These are phyloP conservation scores for Platysternon megacephalum DNA, from an alignment of 2,113 vertebrate genomes.

Conservation along the genomic window DNA sequence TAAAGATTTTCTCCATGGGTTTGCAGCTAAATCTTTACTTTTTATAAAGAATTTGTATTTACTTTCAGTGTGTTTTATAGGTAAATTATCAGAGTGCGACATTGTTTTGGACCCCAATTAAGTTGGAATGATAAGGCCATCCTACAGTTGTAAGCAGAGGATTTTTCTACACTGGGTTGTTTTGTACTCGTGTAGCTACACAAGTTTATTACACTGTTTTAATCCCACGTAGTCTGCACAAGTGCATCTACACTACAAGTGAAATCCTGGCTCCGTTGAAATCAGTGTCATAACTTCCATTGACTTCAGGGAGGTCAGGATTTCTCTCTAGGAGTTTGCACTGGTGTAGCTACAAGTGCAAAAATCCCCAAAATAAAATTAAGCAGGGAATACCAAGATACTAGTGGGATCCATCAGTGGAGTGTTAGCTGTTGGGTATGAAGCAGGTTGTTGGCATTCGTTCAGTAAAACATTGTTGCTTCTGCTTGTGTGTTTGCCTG, in stretches of 20 bases:
- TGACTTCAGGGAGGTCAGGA: not conserved
- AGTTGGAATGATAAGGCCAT: not conserved
- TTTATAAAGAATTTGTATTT: not conserved
- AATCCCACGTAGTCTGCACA: not conserved
- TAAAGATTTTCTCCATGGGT: not conserved
- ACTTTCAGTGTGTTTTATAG: not conserved
- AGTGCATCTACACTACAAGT: not conserved
- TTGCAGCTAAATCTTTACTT: not conserved
- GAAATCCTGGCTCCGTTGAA: not conserved
- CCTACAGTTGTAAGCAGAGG: not conserved
- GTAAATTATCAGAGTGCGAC: not conserved
- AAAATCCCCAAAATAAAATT: not conserved
- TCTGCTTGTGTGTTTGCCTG: not conserved
- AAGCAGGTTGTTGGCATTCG: not conserved
- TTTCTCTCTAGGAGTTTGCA: not conserved
- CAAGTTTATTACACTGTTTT: not conserved
- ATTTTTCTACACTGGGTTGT: not conserved
- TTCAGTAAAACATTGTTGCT: not conserved
- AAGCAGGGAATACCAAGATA: not conserved
- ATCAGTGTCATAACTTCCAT: not conserved
- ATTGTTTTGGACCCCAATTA: not conserved
- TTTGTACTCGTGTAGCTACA: not conserved
- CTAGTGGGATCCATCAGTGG: not conserved
- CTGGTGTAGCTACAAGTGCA: not conserved
- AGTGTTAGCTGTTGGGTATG: not conserved